Conservation (phyloP, 2,888 invertebrate species). For the Pammene fasciana region DNA sequence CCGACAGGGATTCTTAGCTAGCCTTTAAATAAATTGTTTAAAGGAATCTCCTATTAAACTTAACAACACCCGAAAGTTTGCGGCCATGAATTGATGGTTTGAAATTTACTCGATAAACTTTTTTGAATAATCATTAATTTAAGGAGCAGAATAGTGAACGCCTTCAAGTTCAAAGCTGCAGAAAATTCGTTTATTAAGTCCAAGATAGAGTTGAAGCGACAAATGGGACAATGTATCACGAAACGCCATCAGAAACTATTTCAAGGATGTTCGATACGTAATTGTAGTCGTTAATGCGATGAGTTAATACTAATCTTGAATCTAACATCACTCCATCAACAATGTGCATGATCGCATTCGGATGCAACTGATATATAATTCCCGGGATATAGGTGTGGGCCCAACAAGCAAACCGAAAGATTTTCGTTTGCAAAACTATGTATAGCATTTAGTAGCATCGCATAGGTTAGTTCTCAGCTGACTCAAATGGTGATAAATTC, state of each 20-base stretch:
- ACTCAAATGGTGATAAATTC: conserved; percentile 3
- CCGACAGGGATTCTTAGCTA: conserved; percentile 33
- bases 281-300: too few relatives aligned
- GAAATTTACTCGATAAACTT: conserved; percentile 5
- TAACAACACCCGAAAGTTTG: conserved; percentile 24
- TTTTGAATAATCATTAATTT: conserved; percentile 15
- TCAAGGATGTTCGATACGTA: too few relatives aligned
- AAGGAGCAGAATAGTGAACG: neutral
- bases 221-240: neutral
- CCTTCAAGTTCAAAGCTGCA: neutral
- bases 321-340: too few relatives aligned
- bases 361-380: too few relatives aligned
- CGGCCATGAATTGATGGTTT: conserved; percentile 20
- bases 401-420: too few relatives aligned
- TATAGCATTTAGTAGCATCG: neutral
- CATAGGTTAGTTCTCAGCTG: neutral
- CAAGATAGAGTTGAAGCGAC: too few relatives aligned
- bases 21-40: conserved; percentile 34
- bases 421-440: neutral
- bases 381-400: too few relatives aligned
- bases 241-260: too few relatives aligned
- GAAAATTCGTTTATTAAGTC: too few relatives aligned
- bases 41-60: conserved; percentile 33
- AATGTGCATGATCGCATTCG: too few relatives aligned
- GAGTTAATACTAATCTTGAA: too few relatives aligned